phyloP scores from a whole-genome alignment of 2,797 vertebrate species.

The Euphonia xanthogaster region DNA sequence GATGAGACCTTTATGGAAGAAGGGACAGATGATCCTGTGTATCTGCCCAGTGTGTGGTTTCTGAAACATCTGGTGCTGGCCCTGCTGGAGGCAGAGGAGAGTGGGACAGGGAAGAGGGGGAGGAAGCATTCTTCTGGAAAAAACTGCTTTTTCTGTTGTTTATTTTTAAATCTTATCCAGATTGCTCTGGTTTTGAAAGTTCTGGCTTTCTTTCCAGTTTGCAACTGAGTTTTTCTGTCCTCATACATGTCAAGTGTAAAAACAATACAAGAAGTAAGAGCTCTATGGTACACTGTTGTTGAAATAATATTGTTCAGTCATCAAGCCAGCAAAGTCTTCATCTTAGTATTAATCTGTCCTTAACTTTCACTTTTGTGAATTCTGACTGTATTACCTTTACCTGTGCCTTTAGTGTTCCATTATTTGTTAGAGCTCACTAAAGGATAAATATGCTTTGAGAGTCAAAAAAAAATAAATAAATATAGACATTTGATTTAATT shows the following conservation, averaged over 20 bases:
- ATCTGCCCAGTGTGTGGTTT: slow-evolving; percentile 18
- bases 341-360: not conserved
- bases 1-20: not conserved
- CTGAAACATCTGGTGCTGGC: slow-evolving; percentile 41
- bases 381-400: not conserved
- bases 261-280: not conserved
- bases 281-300: not conserved
- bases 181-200: not conserved
- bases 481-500: not conserved
- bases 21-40: slow-evolving; percentile 7
- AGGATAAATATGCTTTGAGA: not conserved
- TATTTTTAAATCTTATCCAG: not conserved
- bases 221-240: not conserved
- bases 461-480: not conserved
- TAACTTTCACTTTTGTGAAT: not conserved
- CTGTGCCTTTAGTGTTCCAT: not conserved
- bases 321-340: not conserved
- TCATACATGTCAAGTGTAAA: not conserved
- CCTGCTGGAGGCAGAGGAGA: not conserved
- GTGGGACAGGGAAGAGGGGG: not conserved
- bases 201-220: not conserved
- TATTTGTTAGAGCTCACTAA: not conserved
- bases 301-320: not conserved
- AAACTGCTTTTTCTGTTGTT: not conserved
- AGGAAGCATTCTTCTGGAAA: not conserved